Conservation (phyloP, 2,888 invertebrate genomes). For the Ochropleura leucogaster region DNA sequence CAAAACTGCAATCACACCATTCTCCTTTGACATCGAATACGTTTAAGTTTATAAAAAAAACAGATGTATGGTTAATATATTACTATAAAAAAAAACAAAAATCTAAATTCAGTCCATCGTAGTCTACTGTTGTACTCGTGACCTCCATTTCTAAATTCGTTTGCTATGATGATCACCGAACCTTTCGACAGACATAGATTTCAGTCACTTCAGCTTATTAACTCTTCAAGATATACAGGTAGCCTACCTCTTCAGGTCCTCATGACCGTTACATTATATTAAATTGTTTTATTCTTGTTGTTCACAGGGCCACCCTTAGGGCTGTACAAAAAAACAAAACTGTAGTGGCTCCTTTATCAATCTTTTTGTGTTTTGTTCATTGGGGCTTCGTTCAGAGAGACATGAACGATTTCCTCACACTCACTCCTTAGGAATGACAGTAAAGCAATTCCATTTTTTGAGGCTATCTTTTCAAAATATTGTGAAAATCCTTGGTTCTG, state of each 20-base stretch:
- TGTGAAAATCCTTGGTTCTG: too few relatives aligned
- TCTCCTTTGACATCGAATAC: conserved; percentile 18
- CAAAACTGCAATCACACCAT: conserved; percentile 51
- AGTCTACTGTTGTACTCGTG: neutral
- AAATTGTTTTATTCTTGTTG: too few relatives aligned
- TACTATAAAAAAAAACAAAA: too few relatives aligned
- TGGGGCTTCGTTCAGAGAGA: too few relatives aligned
- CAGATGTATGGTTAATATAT: neutral
- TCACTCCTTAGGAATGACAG: neutral
- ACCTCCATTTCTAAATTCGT: too few relatives aligned
- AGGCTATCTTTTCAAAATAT: neutral
- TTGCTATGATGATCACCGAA: neutral
- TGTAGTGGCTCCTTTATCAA: too few relatives aligned
- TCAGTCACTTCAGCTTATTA: neutral
- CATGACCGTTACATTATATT: too few relatives aligned
- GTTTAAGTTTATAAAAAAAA: neutral
- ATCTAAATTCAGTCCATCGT: neutral
- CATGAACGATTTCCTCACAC: too few relatives aligned
- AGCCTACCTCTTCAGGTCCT: too few relatives aligned
- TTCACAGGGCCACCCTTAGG: too few relatives aligned
- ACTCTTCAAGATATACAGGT: neutral
- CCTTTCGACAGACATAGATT: neutral
- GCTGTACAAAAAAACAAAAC: too few relatives aligned
- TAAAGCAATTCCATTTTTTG: neutral
- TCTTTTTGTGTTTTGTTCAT: too few relatives aligned